phyloP scores from a whole-genome alignment of 53 echinoderm and acorn worm genomes.

The Temnopleurus reevesii region DNA sequence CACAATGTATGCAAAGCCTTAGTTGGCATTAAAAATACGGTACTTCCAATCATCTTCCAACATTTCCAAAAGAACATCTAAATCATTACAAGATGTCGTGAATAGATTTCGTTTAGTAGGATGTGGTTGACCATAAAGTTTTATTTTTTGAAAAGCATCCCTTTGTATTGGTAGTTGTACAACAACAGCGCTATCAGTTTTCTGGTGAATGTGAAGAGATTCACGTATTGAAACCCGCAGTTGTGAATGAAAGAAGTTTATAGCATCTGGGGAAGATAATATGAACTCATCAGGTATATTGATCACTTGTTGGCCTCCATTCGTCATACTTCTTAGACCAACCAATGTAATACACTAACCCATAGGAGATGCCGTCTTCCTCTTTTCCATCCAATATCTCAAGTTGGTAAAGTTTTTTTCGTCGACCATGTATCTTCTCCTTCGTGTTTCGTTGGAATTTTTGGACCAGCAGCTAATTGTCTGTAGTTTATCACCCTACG shows the following conservation, averaged over 20 bases:
- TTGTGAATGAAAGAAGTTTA: neutral
- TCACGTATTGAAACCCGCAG: neutral
- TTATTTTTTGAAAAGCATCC: neutral
- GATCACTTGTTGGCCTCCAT: neutral
- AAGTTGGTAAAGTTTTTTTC: neutral
- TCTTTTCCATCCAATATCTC: neutral
- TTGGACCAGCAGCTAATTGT: no score
- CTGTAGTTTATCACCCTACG: no score
- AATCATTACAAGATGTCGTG: neutral
- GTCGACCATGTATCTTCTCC: no score
- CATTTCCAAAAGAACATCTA: neutral
- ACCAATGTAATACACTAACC: neutral
- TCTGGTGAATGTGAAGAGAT: neutral
- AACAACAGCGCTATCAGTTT: neutral
- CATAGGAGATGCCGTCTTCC: neutral
- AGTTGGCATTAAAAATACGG: neutral
- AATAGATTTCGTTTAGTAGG: neutral
- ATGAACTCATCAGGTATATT: neutral
- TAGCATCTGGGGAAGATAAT: neutral
- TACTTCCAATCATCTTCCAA: neutral
- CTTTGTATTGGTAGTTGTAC: neutral
- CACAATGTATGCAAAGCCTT: no score
- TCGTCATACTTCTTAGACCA: neutral
- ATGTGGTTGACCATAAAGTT: neutral
- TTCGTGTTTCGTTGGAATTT: no score